Evolutionary conservation across 2,888 invertebrate genomes (phyloP), one percentile per base, ranked within the genome.

Genomic region (Chrysodeixis includens): DNA sequence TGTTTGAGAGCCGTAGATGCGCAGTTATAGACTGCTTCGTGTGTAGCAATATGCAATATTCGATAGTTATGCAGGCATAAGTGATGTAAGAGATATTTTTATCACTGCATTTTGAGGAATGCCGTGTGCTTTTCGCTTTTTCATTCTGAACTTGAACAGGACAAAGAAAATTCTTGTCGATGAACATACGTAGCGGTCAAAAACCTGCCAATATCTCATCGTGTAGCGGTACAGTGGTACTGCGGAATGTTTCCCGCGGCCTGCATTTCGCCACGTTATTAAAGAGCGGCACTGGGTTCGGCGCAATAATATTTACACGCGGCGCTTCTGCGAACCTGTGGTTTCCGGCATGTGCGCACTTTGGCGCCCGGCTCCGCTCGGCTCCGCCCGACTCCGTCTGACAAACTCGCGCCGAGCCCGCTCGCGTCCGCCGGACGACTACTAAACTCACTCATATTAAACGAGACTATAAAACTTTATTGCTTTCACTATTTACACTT

Each of bases 321-420:
- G 78, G 74, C 77, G 87, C 86, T 91, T 91, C 89, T 90, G 88
- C 88, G 89, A 90, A 90, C 81, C 83, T 87, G 90, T 66, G 90
- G 90, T 90, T 91, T 92, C 90, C 90, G 88, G 87, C 84, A 83
- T 71, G 76, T 78, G 81, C 76, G 82, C 81, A 67, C 71, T 75
- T 76, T 63, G 44, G 49, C 66, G 80, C 66, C 57, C 65, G 44
- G 49, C 66, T 77, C 66, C 57, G 66, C 65, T 76, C 67, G 62
- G 75, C 49, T 14, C 72, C 66, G 63, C 71, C 57, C 68, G 62
- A 10, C 10, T 71, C 69, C 66, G 54, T 54, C 56, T 64, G 66
- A 76, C 60, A 49, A 68, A 76, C 76, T 76, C 77, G 74, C 35
- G 55, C 56, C 72, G 73, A 70, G 49, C 66, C 20, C 9, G 46